Evolutionary conservation across 1,140 invertebrate species (phyloP).

Genomic region (Zaprionus gabonicus): DNA sequence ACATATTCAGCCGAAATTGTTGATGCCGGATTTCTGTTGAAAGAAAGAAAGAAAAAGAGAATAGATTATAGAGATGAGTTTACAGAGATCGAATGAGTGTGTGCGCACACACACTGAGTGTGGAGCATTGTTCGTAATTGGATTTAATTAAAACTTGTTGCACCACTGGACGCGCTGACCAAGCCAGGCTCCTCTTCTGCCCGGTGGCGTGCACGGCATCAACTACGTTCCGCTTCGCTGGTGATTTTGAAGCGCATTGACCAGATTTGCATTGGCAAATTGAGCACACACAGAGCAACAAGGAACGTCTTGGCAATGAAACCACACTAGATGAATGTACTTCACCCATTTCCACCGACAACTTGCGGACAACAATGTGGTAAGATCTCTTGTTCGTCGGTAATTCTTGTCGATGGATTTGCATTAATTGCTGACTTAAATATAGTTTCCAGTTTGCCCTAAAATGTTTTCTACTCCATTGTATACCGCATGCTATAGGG

Average conservation of each 20-base stretch:
- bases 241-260: conserved; percentile 67
- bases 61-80: conserved; percentile 4
- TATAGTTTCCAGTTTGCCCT: not conserved
- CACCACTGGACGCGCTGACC: conserved; percentile 65
- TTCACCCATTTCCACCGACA: conserved; percentile 10
- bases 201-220: conserved; percentile 58
- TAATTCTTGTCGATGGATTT: conserved; percentile 5
- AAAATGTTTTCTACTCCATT: not conserved
- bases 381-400: not conserved
- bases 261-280: conserved; percentile 73
- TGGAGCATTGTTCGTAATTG: conserved; percentile 49
- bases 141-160: conserved; percentile 80
- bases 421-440: conserved; percentile 1
- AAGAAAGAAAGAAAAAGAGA: conserved; percentile 6
- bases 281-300: conserved; percentile 5
- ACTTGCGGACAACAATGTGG: conserved; percentile 15
- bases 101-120: not conserved
- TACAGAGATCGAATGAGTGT: conserved; percentile 2
- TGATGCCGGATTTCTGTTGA: conserved; percentile 87
- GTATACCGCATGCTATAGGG: not conserved
- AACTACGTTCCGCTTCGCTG: conserved; percentile 64
- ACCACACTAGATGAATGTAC: not conserved
- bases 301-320: conserved; percentile 44
- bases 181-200: conserved; percentile 9
- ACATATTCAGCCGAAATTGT: conserved; percentile 90